Base-by-base conservation (phyloP, 2,113 vertebrate species). In the Meleagris gallopavo region DNA sequence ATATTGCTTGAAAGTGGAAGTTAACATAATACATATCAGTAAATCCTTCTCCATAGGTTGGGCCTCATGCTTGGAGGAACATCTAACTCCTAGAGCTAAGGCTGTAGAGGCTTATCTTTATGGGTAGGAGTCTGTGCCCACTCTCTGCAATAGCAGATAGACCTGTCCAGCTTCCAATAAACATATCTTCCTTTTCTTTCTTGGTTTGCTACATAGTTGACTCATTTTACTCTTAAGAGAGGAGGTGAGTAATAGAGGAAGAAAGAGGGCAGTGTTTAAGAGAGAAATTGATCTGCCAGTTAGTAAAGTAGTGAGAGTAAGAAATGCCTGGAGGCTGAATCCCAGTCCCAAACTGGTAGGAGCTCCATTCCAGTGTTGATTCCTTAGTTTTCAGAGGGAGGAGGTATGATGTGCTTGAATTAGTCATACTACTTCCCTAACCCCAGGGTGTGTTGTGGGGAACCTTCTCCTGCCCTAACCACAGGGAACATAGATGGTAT, bases 51-150 rank as follows among this genome's bases (percentile, higher is more conserved):
- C 70, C 83, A 75, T 57, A 83, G 89, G 62, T 69, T 69, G 74
- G 73, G 91, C 61, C 79, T 95, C 87, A 4, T 32, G 76, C 72
- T 86, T 86, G 52, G 69, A 94, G 88, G 70, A 85, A 86, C 72
- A 88, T 89, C 72, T 89, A 83, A 78, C 87, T 95, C 55, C 75
- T 40, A 52, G 75, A 94, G 83, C 36, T 79, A 58, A 2, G 4
- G 84, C 86, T 91, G 25, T 89, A 71, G 75, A 97, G 52, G 52
- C 75, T 95, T 95, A 91, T 94, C 89, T 96, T 88, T 64, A 86
- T 84, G 43, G 76, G 24, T 4, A 89, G 85, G 72, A 92, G 86
- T 77, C 54, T 0, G 0, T 91, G 89, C 94, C 94, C 93, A 93
- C 9, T 74, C 57, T 48, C 73, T 82, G 52, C 65, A 77, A 55